A percentile compares a stretch with the other conserved stretches of the same genome.
Conservation (phyloP, 2,888 invertebrate species). For the Cerastis rubricosa region DNA sequence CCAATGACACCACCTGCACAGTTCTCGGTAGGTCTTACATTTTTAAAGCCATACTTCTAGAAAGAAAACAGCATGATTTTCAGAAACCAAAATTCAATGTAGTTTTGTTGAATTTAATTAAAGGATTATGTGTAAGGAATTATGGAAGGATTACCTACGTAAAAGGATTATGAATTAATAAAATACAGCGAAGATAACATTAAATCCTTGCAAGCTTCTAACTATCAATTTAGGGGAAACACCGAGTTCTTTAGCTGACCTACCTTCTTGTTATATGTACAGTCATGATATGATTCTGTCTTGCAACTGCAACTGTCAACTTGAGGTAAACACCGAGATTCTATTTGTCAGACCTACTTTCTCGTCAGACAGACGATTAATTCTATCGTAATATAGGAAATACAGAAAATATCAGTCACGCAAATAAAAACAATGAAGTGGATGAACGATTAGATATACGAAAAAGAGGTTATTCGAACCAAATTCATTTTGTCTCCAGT, state of each 20-base stretch:
- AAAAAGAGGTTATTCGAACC: slow-evolving; percentile 7
- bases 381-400: slow-evolving; percentile 5
- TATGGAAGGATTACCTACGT: background rate
- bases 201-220: background rate
- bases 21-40: slow-evolving; percentile 85
- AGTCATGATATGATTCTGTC: background rate
- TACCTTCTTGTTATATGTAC: background rate
- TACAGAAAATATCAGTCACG: slow-evolving; percentile 22
- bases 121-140: background rate
- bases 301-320: background rate
- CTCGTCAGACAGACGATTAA: background rate
- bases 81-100: background rate
- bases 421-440: slow-evolving; percentile 23
- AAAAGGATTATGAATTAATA: background rate
- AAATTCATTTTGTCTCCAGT: slow-evolving; percentile 9
- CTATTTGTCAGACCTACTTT: background rate
- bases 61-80: background rate
- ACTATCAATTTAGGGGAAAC: background rate
- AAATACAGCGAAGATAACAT: background rate
- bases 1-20: slow-evolving; percentile 84
- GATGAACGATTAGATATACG: slow-evolving; percentile 22
- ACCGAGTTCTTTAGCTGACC: background rate
- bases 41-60: background rate
- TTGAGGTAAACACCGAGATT: background rate
- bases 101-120: background rate